These are phyloP conservation scores for crab-eating macaque (Macaca fascicularis) DNA, from an alignment of 2,113 vertebrate species.

Conservation along the genomic window DNA sequence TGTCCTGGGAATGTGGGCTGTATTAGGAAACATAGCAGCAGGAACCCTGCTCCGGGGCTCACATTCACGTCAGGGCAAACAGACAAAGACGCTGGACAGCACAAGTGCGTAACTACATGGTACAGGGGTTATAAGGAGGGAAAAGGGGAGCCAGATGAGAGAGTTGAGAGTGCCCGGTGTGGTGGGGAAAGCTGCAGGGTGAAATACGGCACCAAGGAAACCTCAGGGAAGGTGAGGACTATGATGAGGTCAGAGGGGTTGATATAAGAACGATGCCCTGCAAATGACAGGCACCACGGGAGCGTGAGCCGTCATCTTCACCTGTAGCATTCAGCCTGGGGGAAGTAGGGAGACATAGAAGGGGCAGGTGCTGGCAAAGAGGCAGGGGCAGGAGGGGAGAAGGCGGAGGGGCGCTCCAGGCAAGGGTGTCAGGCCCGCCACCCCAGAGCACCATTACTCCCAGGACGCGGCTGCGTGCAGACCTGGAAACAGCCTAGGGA, in stretches of 20 bases:
- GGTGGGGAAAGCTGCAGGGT: background rate
- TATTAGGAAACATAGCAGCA: background rate
- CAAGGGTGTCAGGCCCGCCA: background rate
- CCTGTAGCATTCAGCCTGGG: rapidly evolving
- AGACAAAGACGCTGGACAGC: rapidly evolving
- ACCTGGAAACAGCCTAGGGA: background rate
- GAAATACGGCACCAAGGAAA: rapidly evolving
- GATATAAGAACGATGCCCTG: rapidly evolving
- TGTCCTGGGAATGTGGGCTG: background rate
- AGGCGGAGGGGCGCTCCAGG: background rate
- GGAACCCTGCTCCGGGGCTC: background rate
- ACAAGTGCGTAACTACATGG: rapidly evolving
- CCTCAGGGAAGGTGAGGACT: background rate
- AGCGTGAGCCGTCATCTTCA: rapidly evolving
- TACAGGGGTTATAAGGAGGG: background rate
- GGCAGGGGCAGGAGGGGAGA: background rate
- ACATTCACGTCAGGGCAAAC: background rate
- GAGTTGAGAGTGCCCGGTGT: rapidly evolving
- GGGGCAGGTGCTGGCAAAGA: background rate
- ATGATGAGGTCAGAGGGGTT: rapidly evolving
- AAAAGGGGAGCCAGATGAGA: background rate
- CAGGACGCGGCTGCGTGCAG: background rate
- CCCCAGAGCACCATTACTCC: background rate
- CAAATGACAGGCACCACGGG: rapidly evolving
- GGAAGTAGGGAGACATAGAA: background rate